phyloP scores from a whole-genome alignment of 2,797 vertebrate species.

The Oreonectes daqikongensis region DNA sequence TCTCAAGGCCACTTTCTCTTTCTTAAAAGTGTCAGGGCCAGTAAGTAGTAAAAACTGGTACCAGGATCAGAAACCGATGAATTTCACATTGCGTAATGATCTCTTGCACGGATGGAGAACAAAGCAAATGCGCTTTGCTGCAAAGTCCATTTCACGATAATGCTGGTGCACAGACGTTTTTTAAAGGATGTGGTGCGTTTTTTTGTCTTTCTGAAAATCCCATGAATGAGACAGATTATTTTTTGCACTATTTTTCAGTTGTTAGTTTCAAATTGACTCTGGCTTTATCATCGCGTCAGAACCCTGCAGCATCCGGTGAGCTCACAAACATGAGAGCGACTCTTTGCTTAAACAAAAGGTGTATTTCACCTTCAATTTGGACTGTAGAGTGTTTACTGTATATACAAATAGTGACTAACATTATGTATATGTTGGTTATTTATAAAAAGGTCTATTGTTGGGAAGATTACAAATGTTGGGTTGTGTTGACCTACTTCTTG shows the following conservation, averaged over 20 bases:
- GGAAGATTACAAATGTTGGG: background rate
- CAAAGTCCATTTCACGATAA: background rate
- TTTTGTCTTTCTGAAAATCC: conserved; percentile 16
- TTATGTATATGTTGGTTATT: background rate
- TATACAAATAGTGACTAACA: background rate
- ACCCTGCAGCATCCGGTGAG: background rate
- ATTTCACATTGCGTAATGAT: background rate
- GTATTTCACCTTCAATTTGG: background rate
- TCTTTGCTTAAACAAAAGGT: background rate
- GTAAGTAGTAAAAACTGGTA: background rate
- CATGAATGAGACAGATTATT: conserved; percentile 15
- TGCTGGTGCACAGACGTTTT: background rate
- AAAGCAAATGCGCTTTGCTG: conserved; percentile 4
- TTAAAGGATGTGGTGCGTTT: conserved; percentile 3
- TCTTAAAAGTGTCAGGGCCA: background rate
- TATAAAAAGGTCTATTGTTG: background rate
- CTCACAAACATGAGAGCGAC: background rate
- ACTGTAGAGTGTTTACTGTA: background rate
- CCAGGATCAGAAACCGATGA: background rate
- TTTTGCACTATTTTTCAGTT: background rate
- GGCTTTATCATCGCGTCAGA: conserved; percentile 1
- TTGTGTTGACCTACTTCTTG: background rate
- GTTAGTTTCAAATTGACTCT: conserved; percentile 33
- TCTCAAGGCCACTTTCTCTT: background rate
- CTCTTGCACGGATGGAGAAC: background rate